phyloP scores from a whole-genome alignment of 1,140 invertebrate genomes.

The Planococcus citri region DNA sequence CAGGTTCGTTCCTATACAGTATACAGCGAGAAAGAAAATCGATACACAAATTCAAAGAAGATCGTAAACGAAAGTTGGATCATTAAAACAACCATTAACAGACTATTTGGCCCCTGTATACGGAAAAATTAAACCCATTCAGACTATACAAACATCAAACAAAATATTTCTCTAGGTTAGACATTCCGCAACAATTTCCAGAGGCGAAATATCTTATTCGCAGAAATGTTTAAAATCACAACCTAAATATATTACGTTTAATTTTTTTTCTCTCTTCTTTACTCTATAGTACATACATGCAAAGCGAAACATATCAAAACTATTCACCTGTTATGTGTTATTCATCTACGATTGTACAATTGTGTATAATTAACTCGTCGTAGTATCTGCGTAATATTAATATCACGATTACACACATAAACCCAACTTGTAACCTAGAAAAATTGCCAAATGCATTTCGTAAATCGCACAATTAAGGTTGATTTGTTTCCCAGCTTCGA shows the following conservation, averaged over 20 bases:
- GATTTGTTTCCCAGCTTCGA: not conserved
- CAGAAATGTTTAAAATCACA: not conserved
- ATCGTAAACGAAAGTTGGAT: not conserved
- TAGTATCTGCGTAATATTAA: constrained; percentile 1
- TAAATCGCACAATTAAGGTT: not conserved
- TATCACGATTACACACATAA: not conserved
- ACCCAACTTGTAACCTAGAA: not conserved
- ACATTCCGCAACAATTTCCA: not conserved
- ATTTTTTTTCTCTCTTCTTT: not conserved
- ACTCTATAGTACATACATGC: not conserved
- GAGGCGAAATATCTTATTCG: not conserved
- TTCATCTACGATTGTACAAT: not conserved
- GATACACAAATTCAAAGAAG: not conserved
- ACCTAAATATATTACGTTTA: not conserved
- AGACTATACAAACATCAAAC: constrained; percentile 7
- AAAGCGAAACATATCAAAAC: not conserved
- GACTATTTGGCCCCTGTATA: not conserved
- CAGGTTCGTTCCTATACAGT: too few relatives aligned
- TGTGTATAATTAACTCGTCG: not conserved
- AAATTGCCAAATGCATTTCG: not conserved
- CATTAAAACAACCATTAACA: constrained; percentile 3
- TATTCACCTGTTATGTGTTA: not conserved
- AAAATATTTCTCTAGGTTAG: constrained; percentile 2
- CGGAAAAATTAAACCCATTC: not conserved
- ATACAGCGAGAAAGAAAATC: too few relatives aligned